Conservation (phyloP, 2,113 vertebrate species). For the Rhabdornis inornatus region DNA sequence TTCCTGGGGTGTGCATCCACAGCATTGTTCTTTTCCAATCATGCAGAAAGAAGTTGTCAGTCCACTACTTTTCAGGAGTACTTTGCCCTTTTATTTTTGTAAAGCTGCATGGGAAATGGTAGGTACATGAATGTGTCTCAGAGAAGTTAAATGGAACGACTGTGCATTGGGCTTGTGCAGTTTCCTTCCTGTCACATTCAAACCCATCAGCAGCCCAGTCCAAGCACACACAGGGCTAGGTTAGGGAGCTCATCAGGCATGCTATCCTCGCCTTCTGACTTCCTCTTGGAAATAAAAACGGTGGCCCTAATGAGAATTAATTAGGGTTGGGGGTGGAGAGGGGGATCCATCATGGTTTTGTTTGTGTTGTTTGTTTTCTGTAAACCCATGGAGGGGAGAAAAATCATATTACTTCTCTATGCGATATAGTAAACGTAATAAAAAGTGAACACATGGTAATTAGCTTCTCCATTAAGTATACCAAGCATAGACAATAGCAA, state of each 20-base stretch:
- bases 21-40: background rate
- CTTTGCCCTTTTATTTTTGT: slow-evolving; percentile 5
- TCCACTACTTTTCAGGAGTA: background rate
- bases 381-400: slow-evolving; percentile 32
- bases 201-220: slow-evolving; percentile 4
- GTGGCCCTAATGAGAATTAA: slow-evolving; percentile 62
- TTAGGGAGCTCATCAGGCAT: slow-evolving; percentile 52
- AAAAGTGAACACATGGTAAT: slow-evolving; percentile 65
- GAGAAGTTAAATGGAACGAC: slow-evolving; percentile 42
- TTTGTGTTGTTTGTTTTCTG: slow-evolving; percentile 63
- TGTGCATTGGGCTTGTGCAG: slow-evolving; percentile 36
- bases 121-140: slow-evolving; percentile 51
- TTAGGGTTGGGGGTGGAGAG: slow-evolving; percentile 12
- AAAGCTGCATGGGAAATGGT: slow-evolving; percentile 33
- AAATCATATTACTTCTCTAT: slow-evolving; percentile 53
- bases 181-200: slow-evolving; percentile 67
- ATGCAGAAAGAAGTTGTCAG: background rate
- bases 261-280: slow-evolving; percentile 42
- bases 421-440: slow-evolving; percentile 52
- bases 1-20: background rate
- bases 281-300: slow-evolving; percentile 58
- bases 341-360: slow-evolving; percentile 20
- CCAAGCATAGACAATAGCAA: slow-evolving; percentile 61
- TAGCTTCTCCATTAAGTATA: slow-evolving; percentile 61
- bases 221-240: slow-evolving; percentile 47